Conservation (phyloP, 2,888 invertebrate species). For the Drosophila fulvimacula region DNA sequence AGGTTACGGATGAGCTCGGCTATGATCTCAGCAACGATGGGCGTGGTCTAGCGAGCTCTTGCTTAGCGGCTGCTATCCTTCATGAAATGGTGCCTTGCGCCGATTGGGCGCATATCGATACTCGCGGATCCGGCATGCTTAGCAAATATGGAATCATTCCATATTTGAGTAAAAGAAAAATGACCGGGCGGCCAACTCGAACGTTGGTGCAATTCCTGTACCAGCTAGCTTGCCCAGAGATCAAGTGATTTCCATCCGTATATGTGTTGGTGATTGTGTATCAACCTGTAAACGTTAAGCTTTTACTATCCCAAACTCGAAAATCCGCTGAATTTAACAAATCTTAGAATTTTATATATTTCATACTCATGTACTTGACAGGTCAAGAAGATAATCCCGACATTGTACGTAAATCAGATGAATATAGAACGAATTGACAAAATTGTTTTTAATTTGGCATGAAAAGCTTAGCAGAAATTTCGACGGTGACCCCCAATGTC, state of each 20-base stretch:
- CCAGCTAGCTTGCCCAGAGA: slow-evolving; percentile 83
- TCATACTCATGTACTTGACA: background rate
- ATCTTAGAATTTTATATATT: background rate
- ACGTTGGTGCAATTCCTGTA: slow-evolving; percentile 86
- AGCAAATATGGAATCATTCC: slow-evolving; percentile 86
- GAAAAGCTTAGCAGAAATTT: background rate
- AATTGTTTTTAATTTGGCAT: background rate
- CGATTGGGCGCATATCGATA: slow-evolving; percentile 90
- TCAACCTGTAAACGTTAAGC: background rate
- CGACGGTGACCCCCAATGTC: background rate
- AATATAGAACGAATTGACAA: background rate
- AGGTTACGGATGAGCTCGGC: slow-evolving; percentile 79
- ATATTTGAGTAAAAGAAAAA: slow-evolving; percentile 87
- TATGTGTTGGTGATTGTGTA: background rate
- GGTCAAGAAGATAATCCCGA: background rate
- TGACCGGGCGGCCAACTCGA: slow-evolving; percentile 88
- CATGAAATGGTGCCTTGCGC: slow-evolving; percentile 88
- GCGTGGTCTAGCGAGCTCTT: slow-evolving; percentile 87
- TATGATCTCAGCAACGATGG: slow-evolving; percentile 88
- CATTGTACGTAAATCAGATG: slow-evolving; percentile 6
- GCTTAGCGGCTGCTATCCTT: slow-evolving; percentile 89
- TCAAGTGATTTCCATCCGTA: slow-evolving; percentile 39
- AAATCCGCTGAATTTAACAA: background rate
- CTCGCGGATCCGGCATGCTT: slow-evolving; percentile 89
- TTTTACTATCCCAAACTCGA: background rate